Evolutionary conservation across 2,888 invertebrate genomes (phyloP), one percentile per base, ranked within the genome.

Genomic region (Hypercompe scribonia): DNA sequence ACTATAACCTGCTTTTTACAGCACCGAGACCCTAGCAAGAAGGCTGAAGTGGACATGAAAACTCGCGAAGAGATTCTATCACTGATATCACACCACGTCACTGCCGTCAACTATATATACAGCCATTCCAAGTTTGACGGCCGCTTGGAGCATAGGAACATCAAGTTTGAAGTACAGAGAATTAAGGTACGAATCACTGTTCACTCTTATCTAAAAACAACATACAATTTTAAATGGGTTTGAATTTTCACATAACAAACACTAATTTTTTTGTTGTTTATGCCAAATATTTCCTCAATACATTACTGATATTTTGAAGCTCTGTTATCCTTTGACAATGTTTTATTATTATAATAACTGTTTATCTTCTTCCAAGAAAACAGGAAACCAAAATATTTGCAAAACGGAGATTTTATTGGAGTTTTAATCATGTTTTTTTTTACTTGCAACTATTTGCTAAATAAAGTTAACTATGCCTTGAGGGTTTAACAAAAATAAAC

Each of bases 21-120:
- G 98, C 97, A 98, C 88, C 94, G 96, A 71, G 98, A 98, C 92
- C 96, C 96, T 7, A 96, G 96, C 75, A 97, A 97, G 87, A 97
- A 96, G 90, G 93, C 90, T 75, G 97, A 97, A 89, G 97, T 97
- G 61, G 97, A 97, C 87, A 98, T 98, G 93, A 99, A 99, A 94
- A 99, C 99, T 3, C 96, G 98, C 77, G 99, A 99, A 92, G 99
- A 99, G 96, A 99, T 99, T 88, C 96, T 99, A 79, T 99, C 99
- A 0, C 96, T 99, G 86, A 99, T 99, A 93, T 99, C 99, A 74
- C 99, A 99, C 94, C 99, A 99, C 94, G 99, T 99, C 86, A 99
- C 99, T 86, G 99, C 99, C 82, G 99, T 99, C 90, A 99, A 99
- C 96, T 98, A 98, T 92, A 99, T 99, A 91, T 99, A 99, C 95